Conservation (phyloP, 1,140 invertebrate species). For the Aphaenogaster ashmeadi region DNA sequence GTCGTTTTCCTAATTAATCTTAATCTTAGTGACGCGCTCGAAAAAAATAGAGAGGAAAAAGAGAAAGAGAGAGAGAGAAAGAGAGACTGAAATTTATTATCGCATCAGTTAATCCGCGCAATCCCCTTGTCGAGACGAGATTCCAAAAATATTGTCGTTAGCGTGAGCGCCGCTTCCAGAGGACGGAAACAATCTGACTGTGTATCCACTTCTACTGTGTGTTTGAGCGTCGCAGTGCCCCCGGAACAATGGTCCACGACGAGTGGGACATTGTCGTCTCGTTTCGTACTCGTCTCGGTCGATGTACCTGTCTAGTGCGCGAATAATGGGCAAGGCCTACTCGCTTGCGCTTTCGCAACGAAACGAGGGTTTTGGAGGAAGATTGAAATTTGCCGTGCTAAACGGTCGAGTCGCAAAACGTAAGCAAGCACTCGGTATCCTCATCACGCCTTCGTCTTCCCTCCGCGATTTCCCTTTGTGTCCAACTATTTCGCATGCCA, state of each 20-base stretch:
- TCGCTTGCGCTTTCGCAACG: slow-evolving; percentile 1
- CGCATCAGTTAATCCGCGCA: slow-evolving; percentile 9
- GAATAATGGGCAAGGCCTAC: slow-evolving; percentile 38
- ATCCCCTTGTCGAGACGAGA: slow-evolving; percentile 24
- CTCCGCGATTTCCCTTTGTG: not conserved
- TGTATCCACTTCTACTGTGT: not conserved
- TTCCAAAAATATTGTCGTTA: slow-evolving; percentile 44
- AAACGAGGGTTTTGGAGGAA: not conserved
- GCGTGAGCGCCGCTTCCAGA: not conserved
- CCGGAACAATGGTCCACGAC: slow-evolving; percentile 16
- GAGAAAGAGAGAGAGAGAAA: not conserved
- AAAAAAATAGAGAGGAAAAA: not conserved
- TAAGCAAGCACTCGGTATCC: slow-evolving; percentile 5
- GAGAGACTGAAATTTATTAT: slow-evolving; percentile 21
- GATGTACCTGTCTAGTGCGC: slow-evolving; percentile 24
- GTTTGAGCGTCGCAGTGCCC: no score
- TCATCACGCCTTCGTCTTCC: slow-evolving; percentile 2
- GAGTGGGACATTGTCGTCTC: slow-evolving; percentile 23
- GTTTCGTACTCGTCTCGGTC: slow-evolving; percentile 24
- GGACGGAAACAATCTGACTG: slow-evolving; percentile 19
- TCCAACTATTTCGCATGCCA: not conserved
- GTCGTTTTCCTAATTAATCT: not conserved
- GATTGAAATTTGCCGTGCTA: slow-evolving; percentile 46
- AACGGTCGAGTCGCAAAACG: slow-evolving; percentile 11
- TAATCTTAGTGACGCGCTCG: not conserved